A percentile compares a stretch with the other conserved stretches of the same genome.
These are phyloP conservation scores for Pygoscelis adeliae DNA, from an alignment of 2,113 vertebrate species.

Conservation along the genomic window DNA sequence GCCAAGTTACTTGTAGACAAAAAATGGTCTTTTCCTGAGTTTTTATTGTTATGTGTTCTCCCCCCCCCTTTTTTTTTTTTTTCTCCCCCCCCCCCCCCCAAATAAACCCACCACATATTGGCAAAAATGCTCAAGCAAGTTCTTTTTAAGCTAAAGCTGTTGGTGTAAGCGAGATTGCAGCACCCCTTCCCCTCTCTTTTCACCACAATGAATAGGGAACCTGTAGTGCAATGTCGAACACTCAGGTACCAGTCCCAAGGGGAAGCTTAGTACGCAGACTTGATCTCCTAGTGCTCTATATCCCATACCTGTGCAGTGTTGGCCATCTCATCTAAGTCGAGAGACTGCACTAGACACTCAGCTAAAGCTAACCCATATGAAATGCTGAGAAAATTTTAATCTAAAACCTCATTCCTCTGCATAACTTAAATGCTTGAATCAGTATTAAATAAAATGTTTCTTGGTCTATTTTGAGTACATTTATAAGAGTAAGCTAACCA, in stretches of 20 bases:
- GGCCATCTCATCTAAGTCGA: neutral
- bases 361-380: neutral
- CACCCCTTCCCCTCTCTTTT: neutral
- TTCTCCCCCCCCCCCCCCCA: neutral
- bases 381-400: neutral
- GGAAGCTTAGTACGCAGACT: no score
- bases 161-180: neutral
- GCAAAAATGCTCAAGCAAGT: neutral
- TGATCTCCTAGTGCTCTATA: neutral
- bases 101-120: neutral
- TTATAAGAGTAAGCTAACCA: neutral
- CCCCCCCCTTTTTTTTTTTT: neutral
- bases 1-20: neutral
- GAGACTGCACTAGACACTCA: neutral
- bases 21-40: neutral
- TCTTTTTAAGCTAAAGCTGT: neutral
- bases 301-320: rapidly evolving
- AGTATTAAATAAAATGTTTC: neutral
- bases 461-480: neutral
- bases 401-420: neutral
- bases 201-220: neutral
- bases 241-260: rapidly evolving
- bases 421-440: neutral
- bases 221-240: neutral
- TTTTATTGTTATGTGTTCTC: neutral